phyloP scores from a whole-genome alignment of 2,888 invertebrate species.

The Bombylius major region DNA sequence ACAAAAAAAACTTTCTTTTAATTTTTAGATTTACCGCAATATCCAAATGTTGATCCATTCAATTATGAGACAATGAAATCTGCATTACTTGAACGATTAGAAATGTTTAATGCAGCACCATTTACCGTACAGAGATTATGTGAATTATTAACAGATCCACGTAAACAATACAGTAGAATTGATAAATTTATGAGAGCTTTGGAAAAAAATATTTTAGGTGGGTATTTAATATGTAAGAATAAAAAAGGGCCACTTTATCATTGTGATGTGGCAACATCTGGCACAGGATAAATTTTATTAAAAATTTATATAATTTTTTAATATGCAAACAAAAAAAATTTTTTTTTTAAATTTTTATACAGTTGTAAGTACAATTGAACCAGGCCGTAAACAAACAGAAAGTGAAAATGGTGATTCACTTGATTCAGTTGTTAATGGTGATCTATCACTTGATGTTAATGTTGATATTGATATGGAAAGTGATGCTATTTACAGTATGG shows the following conservation, averaged over 20 bases:
- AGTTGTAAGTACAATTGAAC: slow-evolving; percentile 67
- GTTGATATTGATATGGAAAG: slow-evolving; percentile 46
- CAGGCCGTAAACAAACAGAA: slow-evolving; percentile 48
- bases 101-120: slow-evolving; percentile 78
- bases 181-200: slow-evolving; percentile 96
- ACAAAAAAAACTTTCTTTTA: neutral
- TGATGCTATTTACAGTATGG: slow-evolving; percentile 30
- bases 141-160: slow-evolving; percentile 81
- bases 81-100: slow-evolving; percentile 65
- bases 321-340: neutral
- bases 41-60: slow-evolving; percentile 83
- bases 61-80: slow-evolving; percentile 82
- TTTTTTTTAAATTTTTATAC: slow-evolving; percentile 1
- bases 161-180: slow-evolving; percentile 86
- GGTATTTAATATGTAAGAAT: slow-evolving; percentile 16
- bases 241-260: too few species aligned
- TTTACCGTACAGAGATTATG: slow-evolving; percentile 94
- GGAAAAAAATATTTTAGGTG: slow-evolving; percentile 83
- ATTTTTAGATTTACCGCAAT: slow-evolving; percentile 61
- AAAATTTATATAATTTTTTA: neutral
- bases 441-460: slow-evolving; percentile 41
- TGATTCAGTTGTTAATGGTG: slow-evolving; percentile 38
- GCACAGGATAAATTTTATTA: neutral
- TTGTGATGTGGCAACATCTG: too few species aligned
- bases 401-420: slow-evolving; percentile 54